Percentiles rank a stretch among this genome's conserved stretches.
phyloP scores from a whole-genome alignment of 1,140 invertebrate species.

The Adoxophyes honmai region DNA sequence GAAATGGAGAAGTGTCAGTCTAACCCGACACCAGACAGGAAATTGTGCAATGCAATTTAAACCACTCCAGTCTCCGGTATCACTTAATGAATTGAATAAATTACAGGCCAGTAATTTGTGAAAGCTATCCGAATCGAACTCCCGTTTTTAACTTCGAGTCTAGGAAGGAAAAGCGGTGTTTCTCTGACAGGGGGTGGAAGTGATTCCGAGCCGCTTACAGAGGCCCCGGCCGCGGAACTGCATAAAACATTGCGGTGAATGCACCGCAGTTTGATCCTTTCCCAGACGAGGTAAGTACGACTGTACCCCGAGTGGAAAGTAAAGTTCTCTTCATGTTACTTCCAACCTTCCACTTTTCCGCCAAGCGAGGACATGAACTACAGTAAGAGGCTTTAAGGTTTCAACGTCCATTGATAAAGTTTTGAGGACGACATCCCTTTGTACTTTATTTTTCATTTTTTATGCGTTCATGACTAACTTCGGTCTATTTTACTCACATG shows the following conservation, averaged over 20 bases:
- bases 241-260: slow-evolving; percentile 74
- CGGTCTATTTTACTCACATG: slow-evolving; percentile 36
- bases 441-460: slow-evolving; percentile 50
- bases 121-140: slow-evolving; percentile 46
- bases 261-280: slow-evolving; percentile 73
- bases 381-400: slow-evolving; percentile 61
- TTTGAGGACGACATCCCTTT: slow-evolving; percentile 69
- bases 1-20: no score
- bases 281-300: slow-evolving; percentile 73
- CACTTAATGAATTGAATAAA: slow-evolving; percentile 21
- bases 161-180: slow-evolving; percentile 53
- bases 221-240: slow-evolving; percentile 53
- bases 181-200: slow-evolving; percentile 42
- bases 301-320: slow-evolving; percentile 55
- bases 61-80: no score
- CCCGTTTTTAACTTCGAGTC: slow-evolving; percentile 46
- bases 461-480: slow-evolving; percentile 72
- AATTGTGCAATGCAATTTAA: no score
- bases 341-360: slow-evolving; percentile 68
- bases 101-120: slow-evolving; percentile 41
- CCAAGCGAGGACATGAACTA: slow-evolving; percentile 58
- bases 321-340: slow-evolving; percentile 70
- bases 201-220: slow-evolving; percentile 66
- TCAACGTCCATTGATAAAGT: slow-evolving; percentile 70
- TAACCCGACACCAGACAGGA: no score